Base-by-base conservation (phyloP, 2,113 vertebrate genomes). In the Acanthochromis polyacanthus region DNA sequence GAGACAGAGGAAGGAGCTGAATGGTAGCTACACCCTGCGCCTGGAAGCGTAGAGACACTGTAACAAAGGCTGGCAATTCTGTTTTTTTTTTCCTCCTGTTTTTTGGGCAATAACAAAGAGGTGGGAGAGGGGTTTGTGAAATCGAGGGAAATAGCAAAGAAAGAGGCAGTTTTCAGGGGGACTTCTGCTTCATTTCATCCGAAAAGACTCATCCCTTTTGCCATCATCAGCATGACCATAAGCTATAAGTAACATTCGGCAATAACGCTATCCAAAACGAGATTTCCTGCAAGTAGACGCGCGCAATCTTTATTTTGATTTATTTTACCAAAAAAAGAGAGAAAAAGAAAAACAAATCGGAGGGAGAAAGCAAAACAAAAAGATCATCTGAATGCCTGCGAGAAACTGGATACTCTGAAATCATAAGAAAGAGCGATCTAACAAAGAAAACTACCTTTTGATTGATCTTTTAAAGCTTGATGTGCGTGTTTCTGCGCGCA, bases 391-490 rank as follows among this genome's bases (percentile, higher is more conserved):
- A 89, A 90, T 85, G 59, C 82, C 82, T 70, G 84, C 83, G 70
- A 91, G 79, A 89, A 84, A 87, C 87, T 91, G 93, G 91, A 94
- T 83, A 78, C 78, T 85, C 65, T 86, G 85, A 92, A 81, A 87
- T 78, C 83, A 57, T 82, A 79, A 62, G 71, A 80, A 86, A 83
- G 75, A 84, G 75, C 87, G 72, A 87, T 75, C 61, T 65, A 20
- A 85, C 70, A 90, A 81, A 90, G 89, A 92, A 80, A 92, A 89
- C 86, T 90, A 87, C 90, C 55, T 56, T 89, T 52, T 89, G 81
- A 91, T 89, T 90, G 89, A 86, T 88, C 85, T 73, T 76, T 57
- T 81, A 76, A 77, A 87, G 83, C 87, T 93, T 82, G 77, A 92
- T 88, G 88, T 89, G 91, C 88, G 90, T 83, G 91, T 86, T 80